A percentile compares a stretch with the other conserved stretches of the same genome.
Conservation (phyloP, 2,888 invertebrate species). For the Dryobotodes eremita region DNA sequence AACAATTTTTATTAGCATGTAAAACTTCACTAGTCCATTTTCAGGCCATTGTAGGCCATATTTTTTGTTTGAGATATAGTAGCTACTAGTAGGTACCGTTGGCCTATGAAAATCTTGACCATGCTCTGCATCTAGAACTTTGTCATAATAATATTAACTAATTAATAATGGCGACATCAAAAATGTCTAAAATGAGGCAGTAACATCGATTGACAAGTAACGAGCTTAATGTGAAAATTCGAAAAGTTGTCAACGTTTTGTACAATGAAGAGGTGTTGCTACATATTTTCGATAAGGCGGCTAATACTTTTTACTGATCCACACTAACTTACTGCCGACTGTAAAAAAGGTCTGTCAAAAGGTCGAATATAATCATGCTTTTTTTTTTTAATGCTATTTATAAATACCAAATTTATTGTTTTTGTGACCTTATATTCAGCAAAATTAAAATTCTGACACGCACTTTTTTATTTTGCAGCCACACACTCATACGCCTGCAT, state of each 20-base stretch:
- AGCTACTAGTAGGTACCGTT: neutral
- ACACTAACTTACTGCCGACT: neutral
- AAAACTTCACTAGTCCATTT: neutral
- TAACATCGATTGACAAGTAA: neutral
- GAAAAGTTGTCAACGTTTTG: neutral
- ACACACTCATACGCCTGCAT: conserved; percentile 78
- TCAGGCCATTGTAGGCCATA: neutral
- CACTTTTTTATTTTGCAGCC: conserved; percentile 72
- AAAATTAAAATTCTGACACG: neutral
- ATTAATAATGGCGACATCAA: neutral
- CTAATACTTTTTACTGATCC: neutral
- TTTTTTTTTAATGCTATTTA: too few species aligned
- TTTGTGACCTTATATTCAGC: too few species aligned
- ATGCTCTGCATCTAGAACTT: neutral
- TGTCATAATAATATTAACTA: neutral
- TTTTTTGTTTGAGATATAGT: neutral
- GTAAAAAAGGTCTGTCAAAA: too few species aligned
- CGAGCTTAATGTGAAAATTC: neutral
- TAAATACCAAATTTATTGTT: too few species aligned
- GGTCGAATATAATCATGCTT: too few species aligned
- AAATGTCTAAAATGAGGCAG: neutral
- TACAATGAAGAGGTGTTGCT: conserved; percentile 9
- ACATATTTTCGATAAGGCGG: conserved; percentile 24
- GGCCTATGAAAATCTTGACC: neutral
- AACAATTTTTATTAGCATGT: neutral